Evolutionary conservation across 2,797 vertebrate species (phyloP).

Genomic region (Cichlasoma orientale): DNA sequence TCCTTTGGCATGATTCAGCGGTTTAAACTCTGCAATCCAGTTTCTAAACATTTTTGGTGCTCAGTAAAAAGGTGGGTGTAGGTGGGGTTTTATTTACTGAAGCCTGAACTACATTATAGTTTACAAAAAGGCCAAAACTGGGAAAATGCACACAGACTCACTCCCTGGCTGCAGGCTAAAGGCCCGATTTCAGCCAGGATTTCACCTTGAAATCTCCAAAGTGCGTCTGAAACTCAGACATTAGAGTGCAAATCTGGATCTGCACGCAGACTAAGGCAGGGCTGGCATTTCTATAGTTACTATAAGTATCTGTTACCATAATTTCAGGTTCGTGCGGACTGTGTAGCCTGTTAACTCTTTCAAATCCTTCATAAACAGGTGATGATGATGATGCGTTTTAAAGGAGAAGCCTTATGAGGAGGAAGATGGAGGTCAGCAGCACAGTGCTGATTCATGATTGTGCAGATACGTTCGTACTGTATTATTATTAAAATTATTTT

Average conservation of each 20-base stretch:
- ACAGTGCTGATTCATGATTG: slow-evolving; percentile 15
- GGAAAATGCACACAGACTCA: not conserved
- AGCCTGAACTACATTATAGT: not conserved
- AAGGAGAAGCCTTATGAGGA: not conserved
- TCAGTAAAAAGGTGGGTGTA: too few species aligned
- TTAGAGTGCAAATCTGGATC: not conserved
- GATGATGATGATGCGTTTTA: not conserved
- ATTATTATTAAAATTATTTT: too few species aligned
- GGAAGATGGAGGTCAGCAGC: slow-evolving; percentile 15
- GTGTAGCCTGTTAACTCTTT: accelerated
- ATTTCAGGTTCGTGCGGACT: not conserved
- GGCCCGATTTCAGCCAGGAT: not conserved
- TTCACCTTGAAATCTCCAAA: not conserved
- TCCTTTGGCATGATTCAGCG: too few species aligned
- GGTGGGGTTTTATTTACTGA: too few species aligned
- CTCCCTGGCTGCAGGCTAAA: not conserved
- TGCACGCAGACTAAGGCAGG: not conserved
- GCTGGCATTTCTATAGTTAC: not conserved
- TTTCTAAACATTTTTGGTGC: too few species aligned
- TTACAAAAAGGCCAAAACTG: not conserved
- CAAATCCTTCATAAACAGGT: not conserved
- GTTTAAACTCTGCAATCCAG: not conserved
- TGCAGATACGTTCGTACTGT: not conserved
- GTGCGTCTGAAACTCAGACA: not conserved
- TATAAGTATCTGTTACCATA: not conserved